Base-by-base conservation (phyloP, 2,113 vertebrate genomes). In the Malurus melanocephalus region DNA sequence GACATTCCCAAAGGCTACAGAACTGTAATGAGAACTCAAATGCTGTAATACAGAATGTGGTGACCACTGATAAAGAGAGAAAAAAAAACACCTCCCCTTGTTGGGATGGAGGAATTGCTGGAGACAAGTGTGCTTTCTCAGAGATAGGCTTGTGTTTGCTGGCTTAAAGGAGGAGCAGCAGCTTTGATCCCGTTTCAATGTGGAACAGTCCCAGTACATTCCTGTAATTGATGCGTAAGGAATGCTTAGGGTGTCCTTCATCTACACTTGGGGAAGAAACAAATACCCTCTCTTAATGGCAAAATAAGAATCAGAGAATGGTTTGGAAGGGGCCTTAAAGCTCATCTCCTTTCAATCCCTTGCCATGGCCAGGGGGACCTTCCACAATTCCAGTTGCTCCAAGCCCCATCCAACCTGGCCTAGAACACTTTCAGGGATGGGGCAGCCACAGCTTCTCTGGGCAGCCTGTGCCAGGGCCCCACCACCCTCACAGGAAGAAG, bases 321-420 rank as follows among this genome's bases (percentile, higher is more conserved):
- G 10, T 61, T 75, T 81, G 55, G 40, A 61, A 55, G 15, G 61
- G 8, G 32, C 49, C 24, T 42, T 43, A 49, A 35, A 68, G 30
- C 7, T 61, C 24, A 5, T 32, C 17, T 75, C 6, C 7, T 2
- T 61, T 48, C 42, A 43, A 2, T 7, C 5, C 17, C 8, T 28
- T 26, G 21, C 28, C 16, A 19, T 5, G 20, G 17, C 20, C 33
- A 55, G 40, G 14, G 40, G 35, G 14, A 26, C 6, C 14, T 61
- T 61, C 24, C 17, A 48, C 61, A 1, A 9, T 0, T 0, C 30
- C 26, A 68, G 17, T 13, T 35, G 48, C 26, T 61, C 55, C 17
- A 67, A 60, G 40, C 40, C 28, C 38, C 2, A 0, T 80, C 33
- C 61, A 68, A 0, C 24, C 48, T 43, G 55, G 11, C 48, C 26